Evolutionary conservation across 2,888 invertebrate genomes (phyloP).

Genomic region (Ennomos fuscantarius): DNA sequence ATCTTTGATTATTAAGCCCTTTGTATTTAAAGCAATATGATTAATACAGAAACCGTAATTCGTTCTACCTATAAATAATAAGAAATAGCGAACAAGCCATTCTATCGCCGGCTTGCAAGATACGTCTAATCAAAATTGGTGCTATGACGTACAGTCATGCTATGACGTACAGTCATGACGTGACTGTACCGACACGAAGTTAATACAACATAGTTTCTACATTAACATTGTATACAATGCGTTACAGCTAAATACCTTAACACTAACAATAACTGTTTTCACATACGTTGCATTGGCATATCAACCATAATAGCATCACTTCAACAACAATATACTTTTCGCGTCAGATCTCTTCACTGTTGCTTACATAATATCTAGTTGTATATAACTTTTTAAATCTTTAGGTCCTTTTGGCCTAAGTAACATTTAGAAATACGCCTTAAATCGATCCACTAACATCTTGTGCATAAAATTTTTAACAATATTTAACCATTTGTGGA

Average conservation of each 20-base stretch:
- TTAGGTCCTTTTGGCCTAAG: constrained; percentile 35
- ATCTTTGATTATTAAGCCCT: too few relatives aligned
- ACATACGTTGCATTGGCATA: constrained; percentile 19
- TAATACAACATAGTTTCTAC: constrained; percentile 19
- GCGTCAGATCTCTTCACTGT: constrained; percentile 17
- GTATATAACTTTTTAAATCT: constrained; percentile 33
- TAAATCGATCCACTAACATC: constrained; percentile 35
- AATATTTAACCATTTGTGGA: constrained; percentile 65
- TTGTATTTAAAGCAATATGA: too few relatives aligned
- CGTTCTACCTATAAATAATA: too few relatives aligned
- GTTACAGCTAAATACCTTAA: constrained; percentile 29
- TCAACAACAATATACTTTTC: constrained; percentile 26
- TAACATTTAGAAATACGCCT: constrained; percentile 43
- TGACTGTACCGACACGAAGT: constrained; percentile 20
- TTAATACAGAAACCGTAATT: too few relatives aligned
- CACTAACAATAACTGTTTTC: constrained; percentile 25
- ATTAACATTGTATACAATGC: constrained; percentile 28
- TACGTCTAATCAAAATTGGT: constrained; percentile 30
- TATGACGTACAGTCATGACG: constrained; percentile 30
- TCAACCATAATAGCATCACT: constrained; percentile 10
- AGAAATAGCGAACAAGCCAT: neutral
- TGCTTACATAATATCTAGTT: constrained; percentile 25
- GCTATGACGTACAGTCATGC: constrained; percentile 31
- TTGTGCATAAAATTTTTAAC: constrained; percentile 56
- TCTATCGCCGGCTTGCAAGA: constrained; percentile 5